Evolutionary conservation across 2,797 vertebrate species (phyloP), one percentile per base, ranked within the genome.

Genomic region (Gallinago nigripennis): DNA sequence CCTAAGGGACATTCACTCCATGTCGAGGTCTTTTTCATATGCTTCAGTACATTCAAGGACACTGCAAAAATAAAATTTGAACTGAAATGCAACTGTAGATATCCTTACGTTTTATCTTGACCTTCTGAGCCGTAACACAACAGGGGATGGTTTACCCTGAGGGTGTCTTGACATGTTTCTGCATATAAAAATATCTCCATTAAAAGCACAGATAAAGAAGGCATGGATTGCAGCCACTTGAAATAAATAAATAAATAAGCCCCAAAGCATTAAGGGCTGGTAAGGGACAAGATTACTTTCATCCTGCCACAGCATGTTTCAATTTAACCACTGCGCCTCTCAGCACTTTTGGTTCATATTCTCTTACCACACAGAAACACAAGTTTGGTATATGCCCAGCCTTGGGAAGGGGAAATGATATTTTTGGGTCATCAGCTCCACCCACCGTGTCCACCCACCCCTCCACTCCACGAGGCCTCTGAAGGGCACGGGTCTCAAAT

Each of bases 281-380:
- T 93, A 82, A 88, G 79, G 83, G 88, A 91, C 95, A 95, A 86
- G 79, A 97, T 90, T 93, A 86, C 68, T 96, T 90, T 96, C 86
- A 95, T 92, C 95, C 79, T 96, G 94, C 92, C 95, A 93, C 94
- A 96, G 92, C 94, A 92, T 95, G 94, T 94, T 96, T 95, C 87
- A 85, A 33, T 88, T 94, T 92, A 97, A 95, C 94, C 91, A 94
- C 94, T 95, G 93, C 95, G 82, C 78, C 82, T 82, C 95, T 96
- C 94, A 97, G 95, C 94, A 96, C 85, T 95, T 97, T 94, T 95
- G 75, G 85, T 91, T 88, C 81, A 91, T 86, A 92, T 54, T 82
- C 87, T 82, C 86, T 69, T 73, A 92, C 92, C 88, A 89, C 94
- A 92, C 30, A 65, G 86, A 94, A 64, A 76, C 85, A 61, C 46